These are phyloP conservation scores for Taenioides sp. DNA, from an alignment of 2,797 vertebrate species.

Conservation along the genomic window DNA sequence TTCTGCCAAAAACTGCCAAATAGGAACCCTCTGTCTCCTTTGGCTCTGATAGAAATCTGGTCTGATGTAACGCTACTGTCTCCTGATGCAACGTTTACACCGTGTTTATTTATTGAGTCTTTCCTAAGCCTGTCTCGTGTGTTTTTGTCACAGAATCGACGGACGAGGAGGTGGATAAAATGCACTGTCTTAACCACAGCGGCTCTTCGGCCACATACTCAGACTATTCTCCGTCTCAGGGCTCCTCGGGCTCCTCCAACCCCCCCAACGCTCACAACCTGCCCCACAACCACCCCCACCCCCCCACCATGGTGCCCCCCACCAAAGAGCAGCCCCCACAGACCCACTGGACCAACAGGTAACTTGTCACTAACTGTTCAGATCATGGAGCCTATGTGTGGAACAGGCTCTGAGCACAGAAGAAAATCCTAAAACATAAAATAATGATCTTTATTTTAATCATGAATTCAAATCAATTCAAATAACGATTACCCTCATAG, in stretches of 20 bases:
- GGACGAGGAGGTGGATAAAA: constrained; percentile 97
- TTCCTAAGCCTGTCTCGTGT: not conserved
- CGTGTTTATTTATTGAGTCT: not conserved
- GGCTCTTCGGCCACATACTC: constrained; percentile 99
- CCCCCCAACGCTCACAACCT: constrained; percentile 78
- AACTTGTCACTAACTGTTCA: not conserved
- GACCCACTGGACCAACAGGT: constrained; percentile 99
- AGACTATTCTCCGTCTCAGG: constrained; percentile 98
- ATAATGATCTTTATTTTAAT: no score
- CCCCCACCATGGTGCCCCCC: constrained; percentile 83
- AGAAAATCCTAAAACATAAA: no score
- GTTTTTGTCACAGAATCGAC: constrained; percentile 85
- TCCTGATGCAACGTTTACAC: not conserved
- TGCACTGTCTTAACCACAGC: constrained; percentile 98
- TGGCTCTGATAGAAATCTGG: not conserved
- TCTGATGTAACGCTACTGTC: constrained; percentile 1
- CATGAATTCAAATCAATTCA: no score
- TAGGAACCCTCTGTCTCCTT: not conserved
- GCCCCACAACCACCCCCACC: constrained; percentile 54
- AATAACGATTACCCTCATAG: no score
- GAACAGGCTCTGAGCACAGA: no score
- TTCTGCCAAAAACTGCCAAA: not conserved
- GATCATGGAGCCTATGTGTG: not conserved
- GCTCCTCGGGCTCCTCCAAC: constrained; percentile 97
- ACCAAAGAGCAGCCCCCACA: constrained; percentile 91